Evolutionary conservation across 2,888 invertebrate species (phyloP).

Genomic region (Dendrolimus houi): DNA sequence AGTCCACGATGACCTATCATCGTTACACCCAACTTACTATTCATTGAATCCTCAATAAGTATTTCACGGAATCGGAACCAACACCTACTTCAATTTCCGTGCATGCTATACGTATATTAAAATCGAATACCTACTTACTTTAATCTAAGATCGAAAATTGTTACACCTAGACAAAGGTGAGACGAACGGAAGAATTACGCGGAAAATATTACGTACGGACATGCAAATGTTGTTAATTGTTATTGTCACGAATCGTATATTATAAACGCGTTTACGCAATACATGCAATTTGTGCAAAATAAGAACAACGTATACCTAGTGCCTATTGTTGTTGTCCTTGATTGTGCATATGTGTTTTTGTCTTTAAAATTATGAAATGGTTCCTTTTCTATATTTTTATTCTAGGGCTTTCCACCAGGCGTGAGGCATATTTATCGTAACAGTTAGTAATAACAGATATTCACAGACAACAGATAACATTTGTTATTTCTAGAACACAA

Average conservation of each 20-base stretch:
- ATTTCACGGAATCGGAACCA: no score
- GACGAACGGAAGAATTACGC: constrained; percentile 41
- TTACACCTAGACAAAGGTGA: constrained; percentile 38
- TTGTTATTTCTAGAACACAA: no score
- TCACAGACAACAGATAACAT: no score
- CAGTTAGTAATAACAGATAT: no score
- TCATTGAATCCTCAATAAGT: no score
- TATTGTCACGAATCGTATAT: constrained; percentile 32
- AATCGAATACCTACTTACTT: constrained; percentile 1
- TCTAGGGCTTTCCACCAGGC: no score
- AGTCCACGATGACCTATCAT: constrained; percentile 17
- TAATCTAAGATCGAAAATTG: constrained; percentile 15
- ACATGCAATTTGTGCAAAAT: background rate
- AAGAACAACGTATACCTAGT: background rate
- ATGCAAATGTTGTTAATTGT: constrained; percentile 51
- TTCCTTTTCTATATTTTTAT: no score
- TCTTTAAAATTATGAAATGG: no score
- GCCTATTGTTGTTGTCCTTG: background rate
- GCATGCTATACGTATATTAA: background rate
- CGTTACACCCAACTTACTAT: constrained; percentile 12
- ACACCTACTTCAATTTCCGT: background rate
- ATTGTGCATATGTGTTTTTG: background rate
- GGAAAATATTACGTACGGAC: constrained; percentile 32
- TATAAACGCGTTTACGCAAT: constrained; percentile 8
- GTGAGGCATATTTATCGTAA: no score